Evolutionary conservation across 2,797 vertebrate genomes (phyloP).

Genomic region (Hirundo rustica): DNA sequence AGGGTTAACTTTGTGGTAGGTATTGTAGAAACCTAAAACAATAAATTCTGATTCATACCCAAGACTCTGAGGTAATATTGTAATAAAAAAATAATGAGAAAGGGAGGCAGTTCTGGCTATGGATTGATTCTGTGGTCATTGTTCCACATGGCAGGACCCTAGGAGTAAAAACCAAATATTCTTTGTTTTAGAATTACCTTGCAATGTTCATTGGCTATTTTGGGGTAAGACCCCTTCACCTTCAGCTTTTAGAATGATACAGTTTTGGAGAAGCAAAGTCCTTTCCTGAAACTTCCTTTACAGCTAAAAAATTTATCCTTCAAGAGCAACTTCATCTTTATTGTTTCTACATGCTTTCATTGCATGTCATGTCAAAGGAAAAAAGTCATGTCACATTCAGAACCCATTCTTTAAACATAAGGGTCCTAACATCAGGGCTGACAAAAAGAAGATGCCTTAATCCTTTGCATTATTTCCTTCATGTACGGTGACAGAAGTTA

Average conservation of each 20-base stretch:
- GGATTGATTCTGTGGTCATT: slow-evolving; percentile 8
- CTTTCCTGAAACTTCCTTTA: neutral
- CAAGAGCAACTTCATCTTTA: neutral
- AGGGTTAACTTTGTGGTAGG: neutral
- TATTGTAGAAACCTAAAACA: neutral
- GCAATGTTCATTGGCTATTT: neutral
- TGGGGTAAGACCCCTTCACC: neutral
- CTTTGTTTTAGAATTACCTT: neutral
- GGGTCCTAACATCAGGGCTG: neutral
- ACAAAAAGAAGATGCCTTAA: neutral
- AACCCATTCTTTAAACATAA: neutral
- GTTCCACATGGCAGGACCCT: neutral
- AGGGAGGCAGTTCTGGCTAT: neutral
- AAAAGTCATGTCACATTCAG: neutral
- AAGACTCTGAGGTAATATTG: neutral
- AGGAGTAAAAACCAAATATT: neutral
- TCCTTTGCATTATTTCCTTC: neutral
- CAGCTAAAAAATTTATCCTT: neutral
- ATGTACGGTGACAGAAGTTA: neutral
- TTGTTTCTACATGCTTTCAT: neutral
- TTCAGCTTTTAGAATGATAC: neutral
- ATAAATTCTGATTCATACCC: neutral
- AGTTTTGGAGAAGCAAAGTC: neutral
- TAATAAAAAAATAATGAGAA: slow-evolving; percentile 9
- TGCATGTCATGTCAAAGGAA: neutral